phyloP scores from a whole-genome alignment of 2,888 invertebrate species.

The Hemaris fuciformis region DNA sequence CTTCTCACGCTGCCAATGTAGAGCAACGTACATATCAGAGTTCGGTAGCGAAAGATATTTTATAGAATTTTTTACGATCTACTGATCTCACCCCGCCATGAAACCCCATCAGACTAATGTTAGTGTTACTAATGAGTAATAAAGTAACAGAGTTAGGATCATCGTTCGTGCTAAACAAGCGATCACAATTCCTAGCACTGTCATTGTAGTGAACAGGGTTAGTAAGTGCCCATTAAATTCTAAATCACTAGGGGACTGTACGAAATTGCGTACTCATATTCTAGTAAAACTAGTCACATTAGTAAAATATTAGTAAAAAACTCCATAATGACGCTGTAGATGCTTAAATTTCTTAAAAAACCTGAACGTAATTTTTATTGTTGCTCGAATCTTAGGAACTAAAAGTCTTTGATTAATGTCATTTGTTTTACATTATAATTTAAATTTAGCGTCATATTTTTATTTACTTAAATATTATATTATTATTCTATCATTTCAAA shows the following conservation, averaged over 20 bases:
- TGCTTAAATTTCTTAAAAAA: background rate
- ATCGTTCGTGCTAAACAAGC: background rate
- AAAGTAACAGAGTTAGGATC: slow-evolving; percentile 8
- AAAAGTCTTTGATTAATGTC: too few relatives aligned
- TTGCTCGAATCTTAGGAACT: too few relatives aligned
- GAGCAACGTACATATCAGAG: slow-evolving; percentile 65
- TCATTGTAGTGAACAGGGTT: slow-evolving; percentile 29
- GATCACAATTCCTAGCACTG: slow-evolving; percentile 6
- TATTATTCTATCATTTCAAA: background rate
- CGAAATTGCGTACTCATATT: background rate
- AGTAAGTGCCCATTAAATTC: slow-evolving; percentile 25
- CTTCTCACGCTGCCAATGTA: slow-evolving; percentile 46
- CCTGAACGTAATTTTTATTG: background rate
- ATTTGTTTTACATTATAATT: too few relatives aligned
- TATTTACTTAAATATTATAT: background rate
- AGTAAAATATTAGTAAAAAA: background rate
- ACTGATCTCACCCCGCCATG: slow-evolving; percentile 56
- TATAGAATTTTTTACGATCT: slow-evolving; percentile 64
- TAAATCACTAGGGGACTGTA: slow-evolving; percentile 24
- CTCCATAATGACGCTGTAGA: background rate
- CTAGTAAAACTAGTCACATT: background rate
- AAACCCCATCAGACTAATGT: slow-evolving; percentile 32
- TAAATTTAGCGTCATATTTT: background rate
- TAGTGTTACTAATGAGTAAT: slow-evolving; percentile 18
- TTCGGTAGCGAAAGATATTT: slow-evolving; percentile 45